phyloP scores from a whole-genome alignment of 2,113 vertebrate genomes.

The Zootoca vivipara region DNA sequence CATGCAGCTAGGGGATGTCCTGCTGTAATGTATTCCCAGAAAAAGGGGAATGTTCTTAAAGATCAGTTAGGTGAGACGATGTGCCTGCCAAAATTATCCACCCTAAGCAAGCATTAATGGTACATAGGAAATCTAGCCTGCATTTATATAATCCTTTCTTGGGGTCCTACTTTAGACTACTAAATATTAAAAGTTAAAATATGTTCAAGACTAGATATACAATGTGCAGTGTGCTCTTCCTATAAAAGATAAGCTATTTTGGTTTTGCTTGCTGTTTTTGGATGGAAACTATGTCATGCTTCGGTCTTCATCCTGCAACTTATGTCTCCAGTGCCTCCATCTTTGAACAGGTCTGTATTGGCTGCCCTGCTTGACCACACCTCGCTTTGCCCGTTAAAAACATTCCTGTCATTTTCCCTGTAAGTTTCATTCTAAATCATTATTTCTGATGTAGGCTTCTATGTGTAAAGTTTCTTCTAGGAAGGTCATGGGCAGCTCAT shows the following conservation, averaged over 20 bases:
- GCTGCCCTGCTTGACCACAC: not conserved
- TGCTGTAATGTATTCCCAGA: not conserved
- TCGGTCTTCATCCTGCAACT: not conserved
- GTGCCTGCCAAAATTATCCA: not conserved
- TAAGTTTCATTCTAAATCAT: not conserved
- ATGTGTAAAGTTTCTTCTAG: not conserved
- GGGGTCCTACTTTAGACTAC: not conserved
- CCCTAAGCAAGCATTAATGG: not conserved
- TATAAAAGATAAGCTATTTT: not conserved
- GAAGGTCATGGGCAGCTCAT: not conserved
- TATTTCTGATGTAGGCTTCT: not conserved
- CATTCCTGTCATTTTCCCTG: not conserved
- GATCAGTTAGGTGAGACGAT: not conserved
- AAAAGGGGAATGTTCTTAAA: not conserved
- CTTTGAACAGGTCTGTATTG: not conserved
- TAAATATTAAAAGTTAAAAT: not conserved
- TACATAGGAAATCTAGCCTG: not conserved
- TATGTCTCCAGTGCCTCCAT: not conserved
- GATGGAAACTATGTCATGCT: not conserved
- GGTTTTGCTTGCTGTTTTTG: not conserved
- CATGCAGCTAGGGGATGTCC: not conserved
- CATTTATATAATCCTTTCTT: not conserved
- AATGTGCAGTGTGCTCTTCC: not conserved
- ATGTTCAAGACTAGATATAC: not conserved
- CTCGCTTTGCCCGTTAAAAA: not conserved